Percentiles rank a stretch among this genome's conserved stretches.
phyloP scores from a whole-genome alignment of 2,797 vertebrate species.

The Parauchenoglanis punctatus region DNA sequence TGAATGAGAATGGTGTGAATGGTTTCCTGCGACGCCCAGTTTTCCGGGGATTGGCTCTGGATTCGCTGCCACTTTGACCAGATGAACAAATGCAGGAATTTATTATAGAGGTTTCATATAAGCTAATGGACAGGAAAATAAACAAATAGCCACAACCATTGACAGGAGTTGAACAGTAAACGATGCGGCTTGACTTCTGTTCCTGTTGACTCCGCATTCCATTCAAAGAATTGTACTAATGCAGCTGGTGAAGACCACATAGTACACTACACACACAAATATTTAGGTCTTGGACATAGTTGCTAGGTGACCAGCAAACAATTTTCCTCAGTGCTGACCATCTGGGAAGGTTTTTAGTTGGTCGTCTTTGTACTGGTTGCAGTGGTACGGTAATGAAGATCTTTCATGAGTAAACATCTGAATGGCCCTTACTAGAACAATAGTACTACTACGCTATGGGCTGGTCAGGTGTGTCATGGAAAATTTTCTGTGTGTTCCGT shows the following conservation, averaged over 20 bases:
- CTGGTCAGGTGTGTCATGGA: neutral
- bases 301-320: constrained; percentile 1
- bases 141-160: neutral
- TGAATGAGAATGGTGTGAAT: neutral
- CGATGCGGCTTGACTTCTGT: neutral
- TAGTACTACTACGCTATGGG: neutral
- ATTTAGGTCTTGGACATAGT: constrained; percentile 3
- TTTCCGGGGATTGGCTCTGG: neutral
- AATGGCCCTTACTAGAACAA: neutral
- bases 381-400: neutral
- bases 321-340: neutral
- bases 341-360: neutral
- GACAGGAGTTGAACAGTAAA: neutral
- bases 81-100: neutral
- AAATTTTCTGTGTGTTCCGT: neutral
- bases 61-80: neutral
- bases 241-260: constrained; percentile 7
- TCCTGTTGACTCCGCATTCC: neutral
- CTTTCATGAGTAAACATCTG: neutral
- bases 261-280: constrained; percentile 13
- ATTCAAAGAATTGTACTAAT: constrained; percentile 15
- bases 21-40: neutral
- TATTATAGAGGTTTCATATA: neutral
- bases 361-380: neutral
- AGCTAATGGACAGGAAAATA: neutral